These are phyloP conservation scores for Crambe crambe DNA, from an alignment of 37 sponge, comb jelly and placozoan species.

Conservation along the genomic window DNA sequence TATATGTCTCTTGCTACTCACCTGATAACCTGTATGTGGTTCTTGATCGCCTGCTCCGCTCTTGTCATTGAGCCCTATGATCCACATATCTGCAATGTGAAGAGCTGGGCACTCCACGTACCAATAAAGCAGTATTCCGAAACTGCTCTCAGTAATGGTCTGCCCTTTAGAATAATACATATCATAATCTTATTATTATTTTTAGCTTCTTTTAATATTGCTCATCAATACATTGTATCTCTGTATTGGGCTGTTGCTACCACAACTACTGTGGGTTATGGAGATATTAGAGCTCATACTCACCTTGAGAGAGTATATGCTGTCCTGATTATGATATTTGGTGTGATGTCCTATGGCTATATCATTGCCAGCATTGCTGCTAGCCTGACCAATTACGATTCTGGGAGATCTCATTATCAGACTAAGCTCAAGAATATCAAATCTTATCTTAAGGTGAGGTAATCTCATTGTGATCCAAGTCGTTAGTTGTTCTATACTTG, in stretches of 20 bases:
- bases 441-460: slow-evolving; percentile 37
- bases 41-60: slow-evolving; percentile 60
- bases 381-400: slow-evolving; percentile 73
- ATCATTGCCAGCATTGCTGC: slow-evolving; percentile 88
- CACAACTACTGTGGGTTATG: slow-evolving; percentile 79
- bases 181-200: no score
- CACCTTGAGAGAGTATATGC: slow-evolving; percentile 65
- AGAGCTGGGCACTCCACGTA: slow-evolving; percentile 35
- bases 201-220: slow-evolving; percentile 1
- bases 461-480: neutral
- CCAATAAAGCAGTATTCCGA: no score
- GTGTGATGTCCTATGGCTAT: slow-evolving; percentile 78
- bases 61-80: slow-evolving; percentile 11
- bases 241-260: slow-evolving; percentile 82
- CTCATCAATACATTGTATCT: slow-evolving; percentile 66
- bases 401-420: slow-evolving; percentile 61
- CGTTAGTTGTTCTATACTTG: neutral
- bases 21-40: slow-evolving; percentile 64
- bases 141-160: neutral
- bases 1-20: slow-evolving; percentile 62
- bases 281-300: slow-evolving; percentile 70
- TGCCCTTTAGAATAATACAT: no score
- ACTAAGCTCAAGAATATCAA: slow-evolving; percentile 75
- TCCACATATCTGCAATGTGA: slow-evolving; percentile 25
- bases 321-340: slow-evolving; percentile 46